Base-by-base conservation (phyloP, 23 tunicate genomes). In the Trididemnum nubilum region DNA sequence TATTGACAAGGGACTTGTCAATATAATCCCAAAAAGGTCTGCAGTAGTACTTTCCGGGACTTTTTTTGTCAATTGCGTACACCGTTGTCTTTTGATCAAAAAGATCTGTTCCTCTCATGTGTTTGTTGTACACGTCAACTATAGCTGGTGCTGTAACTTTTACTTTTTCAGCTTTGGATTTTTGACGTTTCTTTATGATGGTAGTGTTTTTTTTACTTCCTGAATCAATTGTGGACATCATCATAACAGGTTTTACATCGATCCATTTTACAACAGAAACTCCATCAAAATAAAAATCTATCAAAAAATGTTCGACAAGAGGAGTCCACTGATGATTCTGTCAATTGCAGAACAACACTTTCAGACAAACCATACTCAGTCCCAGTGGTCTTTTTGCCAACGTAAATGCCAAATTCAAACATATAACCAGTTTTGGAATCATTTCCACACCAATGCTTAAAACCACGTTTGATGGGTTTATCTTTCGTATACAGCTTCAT, bases 381-480 rank as follows among this genome's bases (percentile, higher is more conserved):
- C 12, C 28, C 15, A 9, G 57, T 30, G 37, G 57, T 40, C 58
- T 73, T 73, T 26, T 40, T 38, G 22, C 58, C 78, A 73, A 40
- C 58, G 25, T 37, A 73, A 2, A 38, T 73, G 31, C 39, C 74
- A 38, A 73, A 73, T 25, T 73, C 28, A 73, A 9, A 73, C 9
- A 73, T 57, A 58, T 73, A 73, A 37, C 78, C 78, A 37, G 78
- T 73, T 12, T 73, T 40, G n/a, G n/a, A n/a, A n/a, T n/a, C n/a
- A n/a, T n/a, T n/a, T n/a, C n/a, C n/a, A n/a, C n/a, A n/a, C n/a
- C n/a, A n/a, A n/a, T n/a, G n/a, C n/a, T n/a, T n/a, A n/a, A n/a
- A n/a, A n/a, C n/a, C n/a, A n/a, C n/a, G n/a, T n/a, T n/a, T n/a
- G n/a, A n/a, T n/a, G n/a, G n/a, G n/a, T n/a, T n/a, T n/a, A n/a